These are phyloP conservation scores for Oxyura jamaicensis DNA, from an alignment of 2,113 vertebrate species.

Conservation along the genomic window DNA sequence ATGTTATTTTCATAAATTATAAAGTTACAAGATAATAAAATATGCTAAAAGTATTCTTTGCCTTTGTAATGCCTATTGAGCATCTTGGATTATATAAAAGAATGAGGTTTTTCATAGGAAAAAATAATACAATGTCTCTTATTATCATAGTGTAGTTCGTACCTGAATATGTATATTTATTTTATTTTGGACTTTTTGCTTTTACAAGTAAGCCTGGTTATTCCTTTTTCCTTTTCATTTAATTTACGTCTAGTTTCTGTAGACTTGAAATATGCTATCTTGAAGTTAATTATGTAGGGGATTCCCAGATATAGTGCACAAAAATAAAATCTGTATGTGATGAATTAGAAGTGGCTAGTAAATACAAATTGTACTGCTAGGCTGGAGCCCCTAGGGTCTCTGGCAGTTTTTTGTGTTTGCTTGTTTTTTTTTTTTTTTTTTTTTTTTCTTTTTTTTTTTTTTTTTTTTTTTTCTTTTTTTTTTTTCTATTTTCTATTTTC, in stretches of 20 bases:
- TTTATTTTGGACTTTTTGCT: not conserved
- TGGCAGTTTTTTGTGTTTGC: not conserved
- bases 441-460: not conserved
- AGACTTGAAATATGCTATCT: not conserved
- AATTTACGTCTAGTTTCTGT: not conserved
- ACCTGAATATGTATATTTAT: not conserved
- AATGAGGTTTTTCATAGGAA: not conserved
- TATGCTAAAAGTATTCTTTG: not conserved
- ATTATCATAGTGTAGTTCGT: not conserved
- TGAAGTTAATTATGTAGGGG: not conserved
- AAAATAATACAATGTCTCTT: not conserved
- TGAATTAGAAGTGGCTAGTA: not conserved
- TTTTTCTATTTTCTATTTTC: not conserved
- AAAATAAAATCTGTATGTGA: rapidly evolving
- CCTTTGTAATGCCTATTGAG: not conserved
- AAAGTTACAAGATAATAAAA: not conserved
- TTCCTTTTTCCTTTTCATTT: not conserved
- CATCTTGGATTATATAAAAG: not conserved
- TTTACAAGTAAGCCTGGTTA: not conserved
- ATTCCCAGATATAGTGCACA: not conserved
- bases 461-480: not conserved
- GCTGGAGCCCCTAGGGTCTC: not conserved
- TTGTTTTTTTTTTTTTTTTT: not conserved
- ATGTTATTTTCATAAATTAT: not conserved
- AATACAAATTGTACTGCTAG: not conserved